These are phyloP conservation scores for Alca torda DNA, from an alignment of 2,797 vertebrate species.

Conservation along the genomic window DNA sequence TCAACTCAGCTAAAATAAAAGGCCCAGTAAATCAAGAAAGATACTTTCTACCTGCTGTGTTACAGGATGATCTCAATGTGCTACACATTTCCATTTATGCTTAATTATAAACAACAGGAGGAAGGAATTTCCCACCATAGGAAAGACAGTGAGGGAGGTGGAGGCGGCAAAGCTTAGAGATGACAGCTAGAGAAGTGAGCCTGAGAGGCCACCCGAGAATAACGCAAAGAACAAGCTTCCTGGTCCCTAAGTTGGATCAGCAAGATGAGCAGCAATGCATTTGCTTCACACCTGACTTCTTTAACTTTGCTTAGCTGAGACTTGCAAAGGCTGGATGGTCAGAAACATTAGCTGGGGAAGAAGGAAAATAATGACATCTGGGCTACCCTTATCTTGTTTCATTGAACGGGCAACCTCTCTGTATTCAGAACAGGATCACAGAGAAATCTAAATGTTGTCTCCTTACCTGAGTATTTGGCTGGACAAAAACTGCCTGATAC, in stretches of 20 bases:
- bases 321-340: neutral
- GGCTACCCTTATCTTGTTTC: neutral
- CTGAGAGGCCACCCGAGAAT: neutral
- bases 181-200: neutral
- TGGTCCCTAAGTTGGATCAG: neutral
- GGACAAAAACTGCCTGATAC: slow-evolving; percentile 36
- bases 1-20: neutral
- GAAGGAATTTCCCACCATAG: neutral
- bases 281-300: neutral
- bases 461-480: slow-evolving; percentile 16
- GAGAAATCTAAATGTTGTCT: neutral
- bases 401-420: neutral
- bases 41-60: neutral
- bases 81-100: neutral
- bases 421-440: neutral
- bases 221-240: neutral
- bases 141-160: neutral
- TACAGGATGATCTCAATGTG: neutral
- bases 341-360: neutral
- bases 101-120: neutral
- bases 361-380: neutral
- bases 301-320: neutral
- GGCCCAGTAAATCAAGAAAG: neutral
- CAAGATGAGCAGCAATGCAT: neutral
- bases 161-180: neutral